A percentile compares a stretch with the other conserved stretches of the same genome.
Conservation (phyloP, 2,113 vertebrate species). For the Lepisosteus oculatus region DNA sequence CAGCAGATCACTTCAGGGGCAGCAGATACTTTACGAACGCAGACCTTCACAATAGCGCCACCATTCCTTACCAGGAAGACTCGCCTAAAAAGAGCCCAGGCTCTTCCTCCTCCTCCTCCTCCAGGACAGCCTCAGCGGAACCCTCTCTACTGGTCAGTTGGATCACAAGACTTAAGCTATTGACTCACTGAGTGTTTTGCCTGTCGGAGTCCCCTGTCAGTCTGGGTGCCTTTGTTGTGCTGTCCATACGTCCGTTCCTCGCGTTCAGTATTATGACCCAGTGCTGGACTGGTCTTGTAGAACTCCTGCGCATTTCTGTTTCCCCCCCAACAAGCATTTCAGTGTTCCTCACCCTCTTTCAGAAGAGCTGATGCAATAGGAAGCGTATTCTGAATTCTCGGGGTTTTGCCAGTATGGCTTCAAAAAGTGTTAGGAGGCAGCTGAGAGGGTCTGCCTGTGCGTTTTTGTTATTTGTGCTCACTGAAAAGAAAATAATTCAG, state of each 20-base stretch:
- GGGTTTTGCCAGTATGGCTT: not conserved
- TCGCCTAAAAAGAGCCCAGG: slow-evolving; percentile 57
- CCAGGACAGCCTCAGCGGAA: slow-evolving; percentile 64
- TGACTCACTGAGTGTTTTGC: slow-evolving; percentile 79
- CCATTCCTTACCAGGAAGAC: slow-evolving; percentile 83
- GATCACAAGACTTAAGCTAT: slow-evolving; percentile 82
- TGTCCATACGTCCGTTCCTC: slow-evolving; percentile 20
- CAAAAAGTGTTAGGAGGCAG: not conserved
- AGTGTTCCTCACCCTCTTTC: not conserved
- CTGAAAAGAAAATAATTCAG: slow-evolving; percentile 33
- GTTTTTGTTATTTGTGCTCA: slow-evolving; percentile 7
- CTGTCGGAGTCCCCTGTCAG: slow-evolving; percentile 32
- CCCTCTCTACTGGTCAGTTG: slow-evolving; percentile 80
- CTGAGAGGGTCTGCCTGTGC: slow-evolving; percentile 1
- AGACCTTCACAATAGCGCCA: slow-evolving; percentile 82
- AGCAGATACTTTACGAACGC: slow-evolving; percentile 76
- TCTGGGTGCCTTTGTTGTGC: slow-evolving; percentile 56
- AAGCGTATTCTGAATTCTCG: not conserved
- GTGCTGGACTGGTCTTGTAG: slow-evolving; percentile 1
- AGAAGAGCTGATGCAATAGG: not conserved
- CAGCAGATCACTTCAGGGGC: slow-evolving; percentile 84
- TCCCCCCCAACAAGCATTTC: not conserved
- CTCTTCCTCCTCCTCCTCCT: slow-evolving; percentile 41
- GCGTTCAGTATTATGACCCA: slow-evolving; percentile 43
- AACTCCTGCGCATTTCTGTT: slow-evolving; percentile 9